phyloP scores from a whole-genome alignment of 2,797 vertebrate species.

The Protonibea diacanthus region DNA sequence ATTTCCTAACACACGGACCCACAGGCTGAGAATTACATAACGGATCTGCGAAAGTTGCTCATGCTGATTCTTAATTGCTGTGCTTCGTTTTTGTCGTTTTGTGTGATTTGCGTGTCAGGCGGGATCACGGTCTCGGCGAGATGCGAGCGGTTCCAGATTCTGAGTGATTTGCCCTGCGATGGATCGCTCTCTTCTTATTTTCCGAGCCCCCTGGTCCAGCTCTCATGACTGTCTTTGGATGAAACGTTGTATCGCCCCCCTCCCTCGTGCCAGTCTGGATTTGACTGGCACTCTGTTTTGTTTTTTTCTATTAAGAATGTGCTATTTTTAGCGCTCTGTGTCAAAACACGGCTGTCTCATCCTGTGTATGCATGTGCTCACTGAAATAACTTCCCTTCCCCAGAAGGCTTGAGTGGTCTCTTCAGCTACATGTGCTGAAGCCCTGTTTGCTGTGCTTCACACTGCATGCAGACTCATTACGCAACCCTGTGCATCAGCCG shows the following conservation, averaged over 20 bases:
- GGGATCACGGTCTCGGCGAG: conserved; percentile 46
- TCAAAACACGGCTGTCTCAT: conserved; percentile 83
- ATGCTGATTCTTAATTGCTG: conserved; percentile 74
- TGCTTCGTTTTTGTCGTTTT: conserved; percentile 37
- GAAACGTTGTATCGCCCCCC: conserved; percentile 48
- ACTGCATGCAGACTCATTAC: conserved; percentile 74
- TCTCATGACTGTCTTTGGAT: conserved; percentile 50
- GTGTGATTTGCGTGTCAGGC: conserved; percentile 50
- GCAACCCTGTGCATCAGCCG: conserved; percentile 73
- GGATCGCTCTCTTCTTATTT: conserved; percentile 36
- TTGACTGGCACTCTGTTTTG: conserved; percentile 66
- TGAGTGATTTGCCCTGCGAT: conserved; percentile 34
- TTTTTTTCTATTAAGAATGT: conserved; percentile 67
- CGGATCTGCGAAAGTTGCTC: conserved; percentile 67
- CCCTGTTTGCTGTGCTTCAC: conserved; percentile 67
- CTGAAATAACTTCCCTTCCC: conserved; percentile 74
- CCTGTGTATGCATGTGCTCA: conserved; percentile 70
- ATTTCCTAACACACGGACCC: conserved; percentile 67
- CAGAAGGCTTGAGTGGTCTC: conserved; percentile 78
- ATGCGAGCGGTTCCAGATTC: conserved; percentile 38
- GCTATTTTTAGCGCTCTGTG: conserved; percentile 83
- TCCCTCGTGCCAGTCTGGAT: conserved; percentile 52
- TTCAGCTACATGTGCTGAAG: conserved; percentile 73
- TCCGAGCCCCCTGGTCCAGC: conserved; percentile 40
- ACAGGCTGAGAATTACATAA: conserved; percentile 75